Percentiles rank a stretch among this genome's conserved stretches.
These are phyloP conservation scores for Sinohyriopsis cumingii DNA, from an alignment of 2,888 invertebrate species.

Conservation along the genomic window DNA sequence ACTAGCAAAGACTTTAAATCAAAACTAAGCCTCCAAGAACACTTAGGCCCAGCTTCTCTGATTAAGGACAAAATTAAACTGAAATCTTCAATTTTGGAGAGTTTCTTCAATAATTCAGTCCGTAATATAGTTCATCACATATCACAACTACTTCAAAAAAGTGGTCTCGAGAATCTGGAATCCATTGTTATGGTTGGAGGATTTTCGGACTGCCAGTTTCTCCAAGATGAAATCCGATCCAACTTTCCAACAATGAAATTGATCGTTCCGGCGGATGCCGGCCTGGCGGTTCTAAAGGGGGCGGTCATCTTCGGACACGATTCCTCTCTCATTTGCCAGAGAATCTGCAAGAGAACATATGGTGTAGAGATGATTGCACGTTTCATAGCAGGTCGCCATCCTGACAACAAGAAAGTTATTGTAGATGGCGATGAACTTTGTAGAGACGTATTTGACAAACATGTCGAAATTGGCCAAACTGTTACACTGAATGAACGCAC, in stretches of 20 bases:
- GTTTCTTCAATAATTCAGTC: constrained; percentile 22
- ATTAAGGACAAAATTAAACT: constrained; percentile 22
- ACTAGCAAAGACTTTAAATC: no score
- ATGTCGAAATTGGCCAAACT: constrained; percentile 28
- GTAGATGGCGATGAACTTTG: constrained; percentile 22
- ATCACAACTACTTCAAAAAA: constrained; percentile 15
- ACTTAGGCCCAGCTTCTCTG: constrained; percentile 6
- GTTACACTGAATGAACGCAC: constrained; percentile 28
- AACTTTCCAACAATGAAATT: constrained; percentile 24
- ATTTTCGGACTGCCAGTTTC: constrained; percentile 36
- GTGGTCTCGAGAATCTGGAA: constrained; percentile 21
- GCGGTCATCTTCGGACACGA: constrained; percentile 42
- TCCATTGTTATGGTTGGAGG: constrained; percentile 43
- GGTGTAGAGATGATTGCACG: constrained; percentile 21
- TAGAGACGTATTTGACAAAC: constrained; percentile 27
- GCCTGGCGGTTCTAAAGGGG: constrained; percentile 37
- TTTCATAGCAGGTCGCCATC: constrained; percentile 23
- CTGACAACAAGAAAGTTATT: constrained; percentile 22
- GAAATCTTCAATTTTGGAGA: constrained; percentile 17
- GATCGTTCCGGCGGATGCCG: constrained; percentile 38
- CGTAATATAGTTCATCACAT: constrained; percentile 30
- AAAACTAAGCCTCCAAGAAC: constrained; percentile 1
- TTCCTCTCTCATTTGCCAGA: constrained; percentile 24
- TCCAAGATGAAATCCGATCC: constrained; percentile 27
- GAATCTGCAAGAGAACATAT: constrained; percentile 32